Evolutionary conservation across 2,888 invertebrate genomes (phyloP), one percentile per base, ranked within the genome.

Genomic region (Metopia argyrocephala): DNA sequence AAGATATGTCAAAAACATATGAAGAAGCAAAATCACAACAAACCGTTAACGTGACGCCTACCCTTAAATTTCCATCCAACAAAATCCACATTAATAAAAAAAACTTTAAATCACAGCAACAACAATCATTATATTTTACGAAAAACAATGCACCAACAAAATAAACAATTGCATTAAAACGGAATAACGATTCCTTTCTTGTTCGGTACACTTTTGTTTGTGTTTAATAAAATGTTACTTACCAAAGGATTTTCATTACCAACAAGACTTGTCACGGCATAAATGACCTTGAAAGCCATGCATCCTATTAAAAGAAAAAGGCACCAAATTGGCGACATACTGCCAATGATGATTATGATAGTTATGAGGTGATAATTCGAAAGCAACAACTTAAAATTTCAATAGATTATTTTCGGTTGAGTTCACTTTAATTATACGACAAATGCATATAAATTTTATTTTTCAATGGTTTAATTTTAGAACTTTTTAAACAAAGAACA

Each of bases 1-100:
- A 73, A 28, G 57, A 50, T 31, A 56, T 73, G 82, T 83, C 83
- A 85, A 80, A 83, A 80, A 81, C 82, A 82, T 76, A 83, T 84
- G 84, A 84, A 74, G 74, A 59, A 62, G 31, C 25, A 71, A 65
- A 70, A 69, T 48, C 66, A 75, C 48, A 71, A 76, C 76, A 76
- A 76, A 71, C 57, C 45, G 3, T 25, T 23, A 73, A 20, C 38
- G 54, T 50, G 18, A 64, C 48, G 45, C 57, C 45, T 46, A 28
- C n/a, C 25, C 23, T 21, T 31, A 45, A 68, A 70, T 52, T 15
- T 15, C 21, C 5, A 38, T 15, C 27, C 6, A 57, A 45, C 20
- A 56, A 3, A 12, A 15, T 18, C 38, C 50, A 69, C 27, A 6
- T 15, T 5, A 31, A 18, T 9, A n/a, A 38, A 15, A n/a, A 27